phyloP scores from a whole-genome alignment of 2,113 vertebrate species.

The Catharus bicknelli region DNA sequence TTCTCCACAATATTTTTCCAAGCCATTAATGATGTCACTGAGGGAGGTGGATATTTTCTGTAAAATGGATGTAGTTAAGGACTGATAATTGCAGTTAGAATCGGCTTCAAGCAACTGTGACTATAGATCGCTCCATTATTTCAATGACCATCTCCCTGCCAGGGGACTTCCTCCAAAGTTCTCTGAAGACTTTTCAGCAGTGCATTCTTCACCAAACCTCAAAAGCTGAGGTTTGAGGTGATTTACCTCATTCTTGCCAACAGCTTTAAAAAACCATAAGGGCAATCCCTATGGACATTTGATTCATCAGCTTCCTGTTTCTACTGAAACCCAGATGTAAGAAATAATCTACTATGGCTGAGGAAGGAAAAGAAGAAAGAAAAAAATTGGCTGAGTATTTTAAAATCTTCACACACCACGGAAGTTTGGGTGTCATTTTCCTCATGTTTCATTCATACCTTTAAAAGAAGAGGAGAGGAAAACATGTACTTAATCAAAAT shows the following conservation, averaged over 20 bases:
- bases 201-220: not conserved
- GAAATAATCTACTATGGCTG: not conserved
- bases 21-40: not conserved
- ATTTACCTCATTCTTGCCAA: conserved; percentile 2
- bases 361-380: not conserved
- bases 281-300: not conserved
- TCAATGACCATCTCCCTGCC: not conserved
- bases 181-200: not conserved
- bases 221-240: not conserved
- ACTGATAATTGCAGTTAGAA: not conserved
- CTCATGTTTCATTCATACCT: conserved; percentile 46
- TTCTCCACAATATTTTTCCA: not conserved
- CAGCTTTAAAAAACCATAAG: conserved; percentile 1
- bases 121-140: fast-evolving
- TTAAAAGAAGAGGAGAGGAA: conserved; percentile 35
- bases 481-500: conserved; percentile 39
- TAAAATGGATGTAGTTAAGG: not conserved
- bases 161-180: not conserved
- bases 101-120: not conserved
- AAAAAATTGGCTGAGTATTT: not conserved
- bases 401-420: not conserved
- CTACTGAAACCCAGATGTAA: conserved; percentile 1
- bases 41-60: not conserved
- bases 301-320: not conserved
- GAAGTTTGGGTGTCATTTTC: conserved; percentile 31